These are phyloP conservation scores for Aquatica leii DNA, from an alignment of 2,888 invertebrate species.

Conservation along the genomic window DNA sequence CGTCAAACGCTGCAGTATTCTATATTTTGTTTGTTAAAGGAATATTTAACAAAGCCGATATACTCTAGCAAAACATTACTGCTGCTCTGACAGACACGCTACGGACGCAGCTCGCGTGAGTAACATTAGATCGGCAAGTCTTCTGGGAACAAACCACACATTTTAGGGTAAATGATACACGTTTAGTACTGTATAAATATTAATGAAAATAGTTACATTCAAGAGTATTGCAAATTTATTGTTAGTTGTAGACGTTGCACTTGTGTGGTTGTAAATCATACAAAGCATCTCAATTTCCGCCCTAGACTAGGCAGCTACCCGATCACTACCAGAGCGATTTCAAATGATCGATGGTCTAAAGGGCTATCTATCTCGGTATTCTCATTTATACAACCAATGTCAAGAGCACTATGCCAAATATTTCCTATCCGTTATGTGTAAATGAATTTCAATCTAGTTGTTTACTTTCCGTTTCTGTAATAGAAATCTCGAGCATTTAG, in stretches of 20 bases:
- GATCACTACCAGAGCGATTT: slow-evolving; percentile 56
- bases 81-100: slow-evolving; percentile 28
- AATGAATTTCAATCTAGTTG: not conserved
- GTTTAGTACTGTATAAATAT: not conserved
- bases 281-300: slow-evolving; percentile 41
- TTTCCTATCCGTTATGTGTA: slow-evolving; percentile 2
- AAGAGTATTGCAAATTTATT: slow-evolving; percentile 2
- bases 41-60: slow-evolving; percentile 20
- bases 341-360: slow-evolving; percentile 57
- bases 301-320: slow-evolving; percentile 44
- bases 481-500: too few species aligned
- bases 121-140: slow-evolving; percentile 32
- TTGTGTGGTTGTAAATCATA: slow-evolving; percentile 42
- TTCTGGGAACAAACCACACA: slow-evolving; percentile 48
- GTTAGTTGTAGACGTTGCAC: slow-evolving; percentile 8
- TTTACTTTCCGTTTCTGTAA: too few species aligned
- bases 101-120: slow-evolving; percentile 36
- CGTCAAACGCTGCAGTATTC: not conserved
- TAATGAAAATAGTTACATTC: not conserved
- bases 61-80: slow-evolving; percentile 19
- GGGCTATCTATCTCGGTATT: slow-evolving; percentile 55
- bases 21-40: slow-evolving; percentile 9
- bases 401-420: slow-evolving; percentile 46
- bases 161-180: slow-evolving; percentile 46
- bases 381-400: slow-evolving; percentile 53